These are phyloP conservation scores for Callyntrura sp. DNA, from an alignment of 2,888 invertebrate genomes.

Conservation along the genomic window DNA sequence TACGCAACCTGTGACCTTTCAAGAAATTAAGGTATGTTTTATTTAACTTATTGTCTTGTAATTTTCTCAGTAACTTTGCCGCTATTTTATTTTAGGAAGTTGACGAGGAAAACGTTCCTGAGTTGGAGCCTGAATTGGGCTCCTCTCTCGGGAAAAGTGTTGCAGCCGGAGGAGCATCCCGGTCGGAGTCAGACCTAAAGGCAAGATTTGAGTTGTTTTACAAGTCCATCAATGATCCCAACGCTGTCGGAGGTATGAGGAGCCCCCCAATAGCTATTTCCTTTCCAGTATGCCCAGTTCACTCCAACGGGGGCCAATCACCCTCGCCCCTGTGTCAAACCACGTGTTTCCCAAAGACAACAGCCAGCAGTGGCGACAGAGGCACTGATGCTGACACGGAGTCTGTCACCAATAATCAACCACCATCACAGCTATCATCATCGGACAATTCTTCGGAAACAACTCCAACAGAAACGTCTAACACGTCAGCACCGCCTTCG, in stretches of 20 bases:
- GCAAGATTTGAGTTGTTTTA: constrained; percentile 88
- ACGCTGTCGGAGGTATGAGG: constrained; percentile 6
- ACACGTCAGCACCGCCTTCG: not conserved
- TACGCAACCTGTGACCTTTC: constrained; percentile 91
- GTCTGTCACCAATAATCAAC: not conserved
- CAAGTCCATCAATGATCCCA: constrained; percentile 76
- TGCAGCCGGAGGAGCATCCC: constrained; percentile 84
- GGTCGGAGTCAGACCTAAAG: constrained; percentile 87
- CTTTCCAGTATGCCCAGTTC: constrained; percentile 73
- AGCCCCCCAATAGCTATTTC: constrained; percentile 75
- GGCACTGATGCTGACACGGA: not conserved
- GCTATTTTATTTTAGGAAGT: constrained; percentile 87
- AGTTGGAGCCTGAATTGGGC: constrained; percentile 84
- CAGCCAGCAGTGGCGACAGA: not conserved
- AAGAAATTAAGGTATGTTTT: constrained; percentile 89
- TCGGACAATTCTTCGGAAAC: constrained; percentile 8
- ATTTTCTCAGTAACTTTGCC: not conserved
- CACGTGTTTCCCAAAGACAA: constrained; percentile 57
- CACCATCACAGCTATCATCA: not conserved
- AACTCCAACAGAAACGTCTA: not conserved
- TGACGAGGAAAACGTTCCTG: constrained; percentile 88
- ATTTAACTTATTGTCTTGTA: not conserved
- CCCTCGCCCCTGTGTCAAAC: constrained; percentile 69
- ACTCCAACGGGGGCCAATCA: constrained; percentile 45
- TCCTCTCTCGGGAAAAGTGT: constrained; percentile 60